Conservation (phyloP, 2,113 vertebrate genomes). For the Pleuronectes platessa region DNA sequence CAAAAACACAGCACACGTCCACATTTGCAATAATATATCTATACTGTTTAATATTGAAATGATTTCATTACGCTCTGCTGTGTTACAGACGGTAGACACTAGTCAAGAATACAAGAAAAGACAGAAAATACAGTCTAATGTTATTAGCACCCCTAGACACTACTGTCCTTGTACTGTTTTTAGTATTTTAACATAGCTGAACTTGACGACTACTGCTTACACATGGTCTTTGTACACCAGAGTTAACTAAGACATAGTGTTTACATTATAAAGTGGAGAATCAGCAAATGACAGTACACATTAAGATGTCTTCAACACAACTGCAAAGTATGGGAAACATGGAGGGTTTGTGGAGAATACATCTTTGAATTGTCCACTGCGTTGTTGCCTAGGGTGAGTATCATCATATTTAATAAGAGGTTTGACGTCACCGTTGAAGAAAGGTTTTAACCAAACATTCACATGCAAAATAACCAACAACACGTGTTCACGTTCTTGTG, state of each 20-base stretch:
- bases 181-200: slow-evolving; percentile 76
- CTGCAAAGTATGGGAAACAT: slow-evolving; percentile 57
- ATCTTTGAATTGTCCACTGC: slow-evolving; percentile 48
- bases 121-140: slow-evolving; percentile 82
- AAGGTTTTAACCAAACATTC: slow-evolving; percentile 19
- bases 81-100: slow-evolving; percentile 83
- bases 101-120: slow-evolving; percentile 82
- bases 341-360: slow-evolving; percentile 51
- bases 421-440: slow-evolving; percentile 9
- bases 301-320: slow-evolving; percentile 69
- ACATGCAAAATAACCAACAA: slow-evolving; percentile 41
- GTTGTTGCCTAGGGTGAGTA: slow-evolving; percentile 31
- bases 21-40: slow-evolving; percentile 72
- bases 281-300: slow-evolving; percentile 73
- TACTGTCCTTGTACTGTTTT: slow-evolving; percentile 76
- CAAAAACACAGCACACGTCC: slow-evolving; percentile 47
- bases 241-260: slow-evolving; percentile 76
- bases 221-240: slow-evolving; percentile 77
- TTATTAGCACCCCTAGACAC: slow-evolving; percentile 85
- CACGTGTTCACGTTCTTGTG: background rate
- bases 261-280: slow-evolving; percentile 75
- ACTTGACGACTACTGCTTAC: slow-evolving; percentile 74
- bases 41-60: slow-evolving; percentile 83
- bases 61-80: slow-evolving; percentile 72
- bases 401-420: slow-evolving; percentile 33